phyloP scores from a whole-genome alignment of 35 echinoderm and acorn worm species.

The Nesometra sesokonis region DNA sequence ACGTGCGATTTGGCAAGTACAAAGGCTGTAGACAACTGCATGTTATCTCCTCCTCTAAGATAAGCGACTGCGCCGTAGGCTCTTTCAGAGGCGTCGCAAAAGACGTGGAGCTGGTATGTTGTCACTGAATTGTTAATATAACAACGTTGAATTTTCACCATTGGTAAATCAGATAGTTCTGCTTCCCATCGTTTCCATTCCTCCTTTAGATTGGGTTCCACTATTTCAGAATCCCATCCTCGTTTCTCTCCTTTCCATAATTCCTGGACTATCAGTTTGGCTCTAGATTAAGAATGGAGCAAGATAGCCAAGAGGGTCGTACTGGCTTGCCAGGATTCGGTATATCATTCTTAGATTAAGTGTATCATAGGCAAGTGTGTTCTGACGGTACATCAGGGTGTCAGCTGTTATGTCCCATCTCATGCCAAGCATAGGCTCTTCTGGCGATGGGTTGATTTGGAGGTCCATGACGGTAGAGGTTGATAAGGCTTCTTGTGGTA shows the following conservation, averaged over 20 bases:
- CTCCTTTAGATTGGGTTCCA: not conserved
- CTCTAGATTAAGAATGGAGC: not conserved
- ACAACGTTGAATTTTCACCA: not conserved
- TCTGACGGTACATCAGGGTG: not conserved
- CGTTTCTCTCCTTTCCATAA: not conserved
- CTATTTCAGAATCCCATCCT: not conserved
- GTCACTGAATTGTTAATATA: not conserved
- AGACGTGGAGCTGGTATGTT: not conserved
- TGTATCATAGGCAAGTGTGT: not conserved
- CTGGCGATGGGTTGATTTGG: not conserved
- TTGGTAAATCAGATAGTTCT: not conserved
- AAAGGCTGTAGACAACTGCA: not conserved
- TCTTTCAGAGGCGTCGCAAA: constrained; percentile 1
- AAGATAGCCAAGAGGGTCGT: not conserved
- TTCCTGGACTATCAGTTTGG: not conserved
- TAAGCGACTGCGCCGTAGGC: constrained; percentile 12
- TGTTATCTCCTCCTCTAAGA: not conserved
- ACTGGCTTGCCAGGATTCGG: not conserved
- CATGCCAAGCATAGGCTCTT: not conserved
- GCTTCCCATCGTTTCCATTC: not conserved
- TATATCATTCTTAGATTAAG: not conserved
- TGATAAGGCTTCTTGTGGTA: not conserved
- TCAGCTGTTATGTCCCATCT: not conserved
- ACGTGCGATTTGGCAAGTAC: constrained; percentile 6
- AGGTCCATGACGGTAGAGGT: not conserved